These are phyloP conservation scores for Zaprionus bogoriensis DNA, from an alignment of 2,888 invertebrate species.

Conservation along the genomic window DNA sequence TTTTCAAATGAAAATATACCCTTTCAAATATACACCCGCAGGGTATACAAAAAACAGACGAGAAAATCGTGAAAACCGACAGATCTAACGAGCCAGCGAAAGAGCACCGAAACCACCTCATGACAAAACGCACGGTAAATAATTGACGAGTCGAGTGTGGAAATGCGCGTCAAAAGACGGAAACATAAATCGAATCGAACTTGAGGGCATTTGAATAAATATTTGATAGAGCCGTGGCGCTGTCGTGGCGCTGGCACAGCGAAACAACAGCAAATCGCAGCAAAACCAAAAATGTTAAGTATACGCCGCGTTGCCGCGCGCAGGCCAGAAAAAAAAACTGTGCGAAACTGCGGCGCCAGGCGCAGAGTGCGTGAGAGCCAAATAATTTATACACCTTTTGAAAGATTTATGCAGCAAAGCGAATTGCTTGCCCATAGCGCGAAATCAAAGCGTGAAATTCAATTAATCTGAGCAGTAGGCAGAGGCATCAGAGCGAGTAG, in stretches of 20 bases:
- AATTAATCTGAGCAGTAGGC: constrained; percentile 69
- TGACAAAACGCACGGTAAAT: constrained; percentile 44
- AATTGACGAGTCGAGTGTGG: constrained; percentile 60
- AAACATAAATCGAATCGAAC: constrained; percentile 70
- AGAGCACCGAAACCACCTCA: constrained; percentile 9
- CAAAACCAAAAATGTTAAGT: constrained; percentile 46
- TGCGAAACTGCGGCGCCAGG: constrained; percentile 42
- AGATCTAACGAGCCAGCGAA: background rate
- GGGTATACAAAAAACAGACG: background rate
- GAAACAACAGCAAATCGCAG: constrained; percentile 42
- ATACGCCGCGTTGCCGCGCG: constrained; percentile 59
- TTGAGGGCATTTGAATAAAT: constrained; percentile 69
- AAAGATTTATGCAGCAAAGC: constrained; percentile 69
- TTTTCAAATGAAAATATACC: too few relatives aligned
- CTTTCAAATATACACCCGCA: background rate
- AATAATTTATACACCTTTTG: constrained; percentile 75
- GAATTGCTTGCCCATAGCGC: constrained; percentile 43
- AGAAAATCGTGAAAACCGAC: background rate
- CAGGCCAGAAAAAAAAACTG: constrained; percentile 15
- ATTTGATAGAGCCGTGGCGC: constrained; percentile 57
- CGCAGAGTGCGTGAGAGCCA: constrained; percentile 61
- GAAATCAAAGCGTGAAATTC: constrained; percentile 79
- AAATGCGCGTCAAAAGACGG: constrained; percentile 55
- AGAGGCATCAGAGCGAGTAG: constrained; percentile 2
- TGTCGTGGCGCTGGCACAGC: too few relatives aligned